These are phyloP conservation scores for Megaceryle maxima DNA, from an alignment of 2,113 vertebrate species.

Conservation along the genomic window DNA sequence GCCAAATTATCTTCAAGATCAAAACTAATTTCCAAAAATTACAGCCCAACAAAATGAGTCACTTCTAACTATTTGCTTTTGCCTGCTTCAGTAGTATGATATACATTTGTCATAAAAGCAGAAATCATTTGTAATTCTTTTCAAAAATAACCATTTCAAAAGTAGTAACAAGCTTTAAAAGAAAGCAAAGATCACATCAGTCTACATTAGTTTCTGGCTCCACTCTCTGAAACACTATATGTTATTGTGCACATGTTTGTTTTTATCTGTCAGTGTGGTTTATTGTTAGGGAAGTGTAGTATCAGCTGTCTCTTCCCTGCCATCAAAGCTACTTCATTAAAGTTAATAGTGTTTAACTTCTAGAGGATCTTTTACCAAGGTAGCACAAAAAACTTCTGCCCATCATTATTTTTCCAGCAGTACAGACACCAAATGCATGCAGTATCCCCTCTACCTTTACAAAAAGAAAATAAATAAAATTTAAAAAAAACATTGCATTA, in stretches of 20 bases:
- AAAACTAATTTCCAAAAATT: background rate
- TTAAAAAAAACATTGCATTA: background rate
- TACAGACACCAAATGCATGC: slow-evolving; percentile 58
- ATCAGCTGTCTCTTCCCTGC: slow-evolving; percentile 74
- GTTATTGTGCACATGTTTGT: slow-evolving; percentile 74
- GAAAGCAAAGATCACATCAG: slow-evolving; percentile 22
- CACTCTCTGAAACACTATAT: slow-evolving; percentile 65
- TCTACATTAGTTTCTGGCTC: slow-evolving; percentile 37
- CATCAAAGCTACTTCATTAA: slow-evolving; percentile 76
- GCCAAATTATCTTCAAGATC: background rate
- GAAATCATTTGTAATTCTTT: background rate
- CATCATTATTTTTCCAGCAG: slow-evolving; percentile 54
- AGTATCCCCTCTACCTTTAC: background rate
- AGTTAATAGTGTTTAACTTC: slow-evolving; percentile 79
- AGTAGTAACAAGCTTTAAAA: slow-evolving; percentile 19
- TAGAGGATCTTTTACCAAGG: slow-evolving; percentile 62
- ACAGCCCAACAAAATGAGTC: background rate
- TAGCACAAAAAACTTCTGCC: slow-evolving; percentile 52
- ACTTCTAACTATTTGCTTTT: background rate
- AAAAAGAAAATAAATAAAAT: background rate
- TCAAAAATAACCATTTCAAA: slow-evolving; percentile 32
- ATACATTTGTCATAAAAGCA: background rate
- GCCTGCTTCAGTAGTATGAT: background rate
- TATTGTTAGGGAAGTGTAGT: slow-evolving; percentile 79
- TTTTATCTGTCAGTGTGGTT: slow-evolving; percentile 81